Conservation (phyloP, 2,888 invertebrate species). For the Urechis unicinctus region DNA sequence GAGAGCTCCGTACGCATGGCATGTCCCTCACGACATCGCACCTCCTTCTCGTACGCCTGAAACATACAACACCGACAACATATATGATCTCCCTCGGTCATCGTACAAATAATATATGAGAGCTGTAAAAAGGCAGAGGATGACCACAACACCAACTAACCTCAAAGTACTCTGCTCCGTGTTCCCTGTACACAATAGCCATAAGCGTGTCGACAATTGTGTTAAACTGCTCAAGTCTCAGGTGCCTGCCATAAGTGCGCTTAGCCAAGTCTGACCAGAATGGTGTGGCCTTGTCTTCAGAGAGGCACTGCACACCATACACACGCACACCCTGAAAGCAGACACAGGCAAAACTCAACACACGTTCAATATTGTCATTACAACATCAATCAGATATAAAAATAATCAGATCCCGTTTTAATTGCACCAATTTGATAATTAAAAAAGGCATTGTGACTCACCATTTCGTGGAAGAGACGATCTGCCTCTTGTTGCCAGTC, state of each 20-base stretch:
- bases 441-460: not conserved
- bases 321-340: slow-evolving; percentile 6
- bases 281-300: too few relatives aligned
- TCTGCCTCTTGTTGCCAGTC: slow-evolving; percentile 31
- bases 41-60: slow-evolving; percentile 29
- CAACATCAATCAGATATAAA: too few relatives aligned
- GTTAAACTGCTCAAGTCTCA: slow-evolving; percentile 32
- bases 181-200: slow-evolving; percentile 43
- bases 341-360: too few relatives aligned
- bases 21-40: slow-evolving; percentile 11
- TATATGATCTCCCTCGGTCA: not conserved
- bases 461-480: not conserved
- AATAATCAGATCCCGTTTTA: too few relatives aligned
- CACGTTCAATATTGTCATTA: too few relatives aligned
- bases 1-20: not conserved
- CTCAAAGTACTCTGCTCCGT: slow-evolving; percentile 31
- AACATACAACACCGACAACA: not conserved
- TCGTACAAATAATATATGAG: not conserved
- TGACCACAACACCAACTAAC: not conserved
- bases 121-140: not conserved
- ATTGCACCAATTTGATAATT: too few relatives aligned
- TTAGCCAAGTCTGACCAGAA: slow-evolving; percentile 31
- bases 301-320: too few relatives aligned
- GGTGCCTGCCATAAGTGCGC: slow-evolving; percentile 30
- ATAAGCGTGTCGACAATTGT: slow-evolving; percentile 39